Percentiles rank a stretch among this genome's conserved stretches.
Conservation (phyloP, 2,888 invertebrate species). For the Thysanoteuthis rhombus region DNA sequence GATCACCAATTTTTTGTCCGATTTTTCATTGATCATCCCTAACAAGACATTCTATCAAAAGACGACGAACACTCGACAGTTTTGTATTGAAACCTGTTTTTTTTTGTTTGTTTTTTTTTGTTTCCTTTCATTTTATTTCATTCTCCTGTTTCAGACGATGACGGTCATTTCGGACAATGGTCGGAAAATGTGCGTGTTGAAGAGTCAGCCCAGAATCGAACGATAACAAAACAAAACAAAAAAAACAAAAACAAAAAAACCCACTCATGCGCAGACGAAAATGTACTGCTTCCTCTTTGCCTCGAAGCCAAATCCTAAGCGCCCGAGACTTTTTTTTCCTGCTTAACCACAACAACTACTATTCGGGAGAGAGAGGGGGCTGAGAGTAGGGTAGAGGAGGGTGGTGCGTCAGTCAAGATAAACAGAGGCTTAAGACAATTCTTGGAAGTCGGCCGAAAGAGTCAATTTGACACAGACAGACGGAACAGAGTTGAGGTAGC, state of each 20-base stretch:
- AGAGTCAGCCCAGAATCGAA: background rate
- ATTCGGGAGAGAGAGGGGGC: background rate
- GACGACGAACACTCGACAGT: too few relatives aligned
- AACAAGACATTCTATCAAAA: too few relatives aligned
- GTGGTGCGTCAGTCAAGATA: background rate
- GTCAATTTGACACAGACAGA: constrained; percentile 12
- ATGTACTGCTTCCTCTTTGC: background rate
- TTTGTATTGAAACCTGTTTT: too few relatives aligned
- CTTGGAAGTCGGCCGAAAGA: constrained; percentile 12
- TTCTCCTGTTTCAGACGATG: background rate
- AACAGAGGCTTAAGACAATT: background rate
- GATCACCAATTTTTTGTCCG: too few relatives aligned
- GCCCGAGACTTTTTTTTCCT: too few relatives aligned
- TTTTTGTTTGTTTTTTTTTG: too few relatives aligned
- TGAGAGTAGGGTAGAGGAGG: background rate
- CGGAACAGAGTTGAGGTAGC: background rate
- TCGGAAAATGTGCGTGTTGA: background rate
- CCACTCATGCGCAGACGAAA: background rate
- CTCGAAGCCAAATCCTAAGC: background rate
- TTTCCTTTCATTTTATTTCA: too few relatives aligned
- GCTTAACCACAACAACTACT: too few relatives aligned
- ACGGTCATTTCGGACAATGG: background rate
- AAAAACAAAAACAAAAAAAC: too few relatives aligned
- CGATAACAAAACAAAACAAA: background rate
- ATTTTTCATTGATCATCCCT: too few relatives aligned